Evolutionary conservation across 2,797 vertebrate genomes (phyloP).

Genomic region (Anabas testudineus): DNA sequence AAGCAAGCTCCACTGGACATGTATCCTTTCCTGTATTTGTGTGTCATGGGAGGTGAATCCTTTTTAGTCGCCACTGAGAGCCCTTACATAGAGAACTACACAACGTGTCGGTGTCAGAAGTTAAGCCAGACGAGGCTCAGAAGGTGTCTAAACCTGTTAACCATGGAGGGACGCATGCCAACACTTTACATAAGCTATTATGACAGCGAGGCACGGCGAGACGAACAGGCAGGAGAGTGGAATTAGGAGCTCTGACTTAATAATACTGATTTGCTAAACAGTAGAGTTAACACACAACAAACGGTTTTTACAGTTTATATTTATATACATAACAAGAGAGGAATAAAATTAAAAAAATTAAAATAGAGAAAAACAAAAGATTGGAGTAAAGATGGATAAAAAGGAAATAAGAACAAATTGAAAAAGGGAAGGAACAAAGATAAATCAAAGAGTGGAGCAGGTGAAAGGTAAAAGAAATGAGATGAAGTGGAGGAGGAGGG

Average conservation of each 20-base stretch:
- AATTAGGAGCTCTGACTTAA: slow-evolving; percentile 26
- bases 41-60: slow-evolving; percentile 66
- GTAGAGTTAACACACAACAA: neutral
- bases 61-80: slow-evolving; percentile 46
- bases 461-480: neutral
- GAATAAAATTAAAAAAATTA: neutral
- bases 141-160: slow-evolving; percentile 75
- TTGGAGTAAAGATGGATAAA: neutral
- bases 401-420: neutral
- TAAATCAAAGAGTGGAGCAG: neutral
- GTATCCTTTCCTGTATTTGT: slow-evolving; percentile 48
- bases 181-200: slow-evolving; percentile 62
- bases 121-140: slow-evolving; percentile 66
- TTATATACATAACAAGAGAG: neutral
- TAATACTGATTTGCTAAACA: slow-evolving; percentile 28
- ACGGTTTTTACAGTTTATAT: neutral
- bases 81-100: slow-evolving; percentile 26
- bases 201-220: slow-evolving; percentile 35
- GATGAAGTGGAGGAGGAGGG: too few relatives aligned
- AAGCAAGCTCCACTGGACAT: slow-evolving; percentile 11
- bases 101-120: slow-evolving; percentile 56
- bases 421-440: neutral
- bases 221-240: slow-evolving; percentile 9
- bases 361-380: neutral
- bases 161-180: slow-evolving; percentile 53